Evolutionary conservation across 2,888 invertebrate genomes (phyloP), one percentile per base, ranked within the genome.

Genomic region (Xestia sexstrigata): DNA sequence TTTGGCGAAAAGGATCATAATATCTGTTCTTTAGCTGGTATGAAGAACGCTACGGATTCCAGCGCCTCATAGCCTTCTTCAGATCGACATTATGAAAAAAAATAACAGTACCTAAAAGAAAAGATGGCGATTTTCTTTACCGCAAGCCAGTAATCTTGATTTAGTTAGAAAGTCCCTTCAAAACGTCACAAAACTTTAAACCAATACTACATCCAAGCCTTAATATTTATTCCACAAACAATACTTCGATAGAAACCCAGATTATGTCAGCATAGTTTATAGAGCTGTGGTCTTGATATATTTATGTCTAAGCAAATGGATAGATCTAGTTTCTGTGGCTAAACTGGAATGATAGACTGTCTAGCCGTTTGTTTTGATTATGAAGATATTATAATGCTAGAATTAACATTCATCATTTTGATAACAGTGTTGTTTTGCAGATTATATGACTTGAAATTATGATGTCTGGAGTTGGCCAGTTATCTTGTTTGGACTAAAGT

Each of bases 231-330:
- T 47, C 65, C 68, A 20, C 63, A 77, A 72, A 83, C 84, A 76
- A 83, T 72, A 67, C 66, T 73, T 72, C 49, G 74, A 83, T 74
- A 75, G 85, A 86, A 82, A 84, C 74, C 15, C 1, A 23, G 76
- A 71, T 83, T 79, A 65, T 69, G 81, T 78, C 85, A 78, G 9
- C 68, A 76, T 78, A 26, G 62, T 87, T 83, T 87, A 85, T 85
- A 65, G 77, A 70, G 60, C 67, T 74, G 55, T 71, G 62, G 13
- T 74, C 23, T 66, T 76, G 86, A 76, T 30, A 76, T 85, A 85
- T 84, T 85, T 84, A 84, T 74, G 65, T 49, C 45, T 15, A 69
- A 70, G 23, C 72, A 20, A 74, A 45, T 23, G 39, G 72, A 69
- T 58, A 55, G 74, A n/a, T 70, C 68, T 73, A 70, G 83, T 73